Conservation (phyloP, 2,888 invertebrate genomes). For the Phengaris alcon region DNA sequence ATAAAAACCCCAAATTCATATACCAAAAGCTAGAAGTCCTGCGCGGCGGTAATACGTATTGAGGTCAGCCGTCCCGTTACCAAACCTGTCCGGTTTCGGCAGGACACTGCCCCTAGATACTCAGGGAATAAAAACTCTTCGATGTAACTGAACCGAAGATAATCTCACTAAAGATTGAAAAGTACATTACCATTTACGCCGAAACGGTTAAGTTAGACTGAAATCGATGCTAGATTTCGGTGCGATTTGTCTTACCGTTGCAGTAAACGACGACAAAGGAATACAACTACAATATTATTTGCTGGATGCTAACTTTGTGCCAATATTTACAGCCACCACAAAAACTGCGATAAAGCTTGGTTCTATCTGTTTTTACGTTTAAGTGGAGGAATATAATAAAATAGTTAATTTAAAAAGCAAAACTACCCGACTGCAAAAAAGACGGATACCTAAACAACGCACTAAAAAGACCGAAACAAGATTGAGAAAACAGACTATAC, state of each 20-base stretch:
- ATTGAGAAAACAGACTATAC: too few relatives aligned
- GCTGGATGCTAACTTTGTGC: too few relatives aligned
- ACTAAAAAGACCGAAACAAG: too few relatives aligned
- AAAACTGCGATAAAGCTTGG: too few relatives aligned
- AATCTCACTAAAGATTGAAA: neutral
- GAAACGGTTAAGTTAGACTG: neutral
- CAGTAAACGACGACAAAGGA: too few relatives aligned
- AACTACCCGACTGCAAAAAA: too few relatives aligned
- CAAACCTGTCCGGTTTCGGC: conserved; percentile 47
- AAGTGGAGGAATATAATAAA: too few relatives aligned
- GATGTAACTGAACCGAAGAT: neutral
- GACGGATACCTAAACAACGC: too few relatives aligned
- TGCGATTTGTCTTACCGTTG: neutral
- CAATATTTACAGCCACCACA: too few relatives aligned
- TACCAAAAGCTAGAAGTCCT: conserved; percentile 2
- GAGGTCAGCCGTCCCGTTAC: conserved; percentile 46
- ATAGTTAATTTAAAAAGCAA: too few relatives aligned
- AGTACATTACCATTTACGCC: neutral
- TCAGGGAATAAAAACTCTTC: neutral
- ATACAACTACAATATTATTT: too few relatives aligned
- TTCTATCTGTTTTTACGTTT: too few relatives aligned
- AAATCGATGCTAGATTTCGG: neutral
- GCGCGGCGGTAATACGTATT: conserved; percentile 42
- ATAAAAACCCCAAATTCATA: neutral
- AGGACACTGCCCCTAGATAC: conserved; percentile 39